These are phyloP conservation scores for Plebejus anna DNA, from an alignment of 2,888 invertebrate species.

Conservation along the genomic window DNA sequence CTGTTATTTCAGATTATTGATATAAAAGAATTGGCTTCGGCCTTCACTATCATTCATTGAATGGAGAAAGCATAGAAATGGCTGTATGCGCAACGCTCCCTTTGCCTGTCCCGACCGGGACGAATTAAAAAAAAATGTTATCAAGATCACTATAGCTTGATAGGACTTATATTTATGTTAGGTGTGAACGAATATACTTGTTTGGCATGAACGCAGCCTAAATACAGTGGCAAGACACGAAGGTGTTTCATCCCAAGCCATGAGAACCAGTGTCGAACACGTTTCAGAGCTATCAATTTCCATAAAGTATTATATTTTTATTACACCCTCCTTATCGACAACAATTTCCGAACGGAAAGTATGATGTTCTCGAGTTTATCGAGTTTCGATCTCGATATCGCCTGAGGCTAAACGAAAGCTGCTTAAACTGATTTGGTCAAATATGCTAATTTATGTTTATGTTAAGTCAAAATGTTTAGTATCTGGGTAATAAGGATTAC, in stretches of 20 bases:
- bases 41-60: no score
- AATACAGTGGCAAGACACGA: neutral
- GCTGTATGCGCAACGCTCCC: no score
- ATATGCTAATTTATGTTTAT: constrained; percentile 3
- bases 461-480: neutral
- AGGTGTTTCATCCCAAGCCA: neutral
- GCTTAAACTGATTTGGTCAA: constrained; percentile 10
- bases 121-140: no score
- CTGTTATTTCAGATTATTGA: no score
- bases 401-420: neutral
- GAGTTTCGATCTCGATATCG: neutral
- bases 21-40: no score
- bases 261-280: constrained; percentile 10
- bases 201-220: no score
- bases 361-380: constrained; percentile 7
- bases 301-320: constrained; percentile 40
- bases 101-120: no score
- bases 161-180: no score
- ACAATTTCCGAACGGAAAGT: constrained; percentile 10
- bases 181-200: no score
- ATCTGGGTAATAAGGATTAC: neutral
- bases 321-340: constrained; percentile 38
- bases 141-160: no score
- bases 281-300: constrained; percentile 34
- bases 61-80: no score